These are phyloP conservation scores for Enteromius afrohamiltoni DNA, from an alignment of 2,797 vertebrate species.

Conservation along the genomic window DNA sequence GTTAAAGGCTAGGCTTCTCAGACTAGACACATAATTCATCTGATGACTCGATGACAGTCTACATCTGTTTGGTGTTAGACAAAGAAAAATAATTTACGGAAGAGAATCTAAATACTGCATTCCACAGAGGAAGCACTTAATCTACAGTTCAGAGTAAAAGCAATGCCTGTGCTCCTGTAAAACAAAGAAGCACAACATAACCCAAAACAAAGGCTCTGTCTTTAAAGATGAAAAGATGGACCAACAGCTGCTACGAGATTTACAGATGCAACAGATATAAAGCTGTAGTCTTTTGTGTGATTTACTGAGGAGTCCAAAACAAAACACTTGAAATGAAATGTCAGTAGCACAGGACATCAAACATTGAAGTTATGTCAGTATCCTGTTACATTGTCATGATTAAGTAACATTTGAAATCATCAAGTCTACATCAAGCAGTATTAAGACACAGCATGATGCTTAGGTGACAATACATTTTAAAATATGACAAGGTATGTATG, in stretches of 20 bases:
- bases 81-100: constrained; percentile 24
- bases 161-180: constrained; percentile 20
- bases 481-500: background rate
- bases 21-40: constrained; percentile 37
- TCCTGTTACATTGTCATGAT: constrained; percentile 10
- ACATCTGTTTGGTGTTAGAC: constrained; percentile 45
- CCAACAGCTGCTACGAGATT: constrained; percentile 3
- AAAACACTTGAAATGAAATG: background rate
- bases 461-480: background rate
- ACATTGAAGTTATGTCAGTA: background rate
- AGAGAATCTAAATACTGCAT: constrained; percentile 16
- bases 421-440: constrained; percentile 9
- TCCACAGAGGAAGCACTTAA: constrained; percentile 13
- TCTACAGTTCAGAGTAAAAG: constrained; percentile 28
- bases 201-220: constrained; percentile 4
- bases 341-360: constrained; percentile 16
- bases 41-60: constrained; percentile 10
- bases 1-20: constrained; percentile 22
- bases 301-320: background rate
- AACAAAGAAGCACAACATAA: constrained; percentile 22
- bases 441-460: background rate
- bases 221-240: background rate
- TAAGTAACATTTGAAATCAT: constrained; percentile 36
- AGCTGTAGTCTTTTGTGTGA: constrained; percentile 4
- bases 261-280: constrained; percentile 1